These are phyloP conservation scores for Riparia riparia DNA, from an alignment of 2,113 vertebrate genomes.

Conservation along the genomic window DNA sequence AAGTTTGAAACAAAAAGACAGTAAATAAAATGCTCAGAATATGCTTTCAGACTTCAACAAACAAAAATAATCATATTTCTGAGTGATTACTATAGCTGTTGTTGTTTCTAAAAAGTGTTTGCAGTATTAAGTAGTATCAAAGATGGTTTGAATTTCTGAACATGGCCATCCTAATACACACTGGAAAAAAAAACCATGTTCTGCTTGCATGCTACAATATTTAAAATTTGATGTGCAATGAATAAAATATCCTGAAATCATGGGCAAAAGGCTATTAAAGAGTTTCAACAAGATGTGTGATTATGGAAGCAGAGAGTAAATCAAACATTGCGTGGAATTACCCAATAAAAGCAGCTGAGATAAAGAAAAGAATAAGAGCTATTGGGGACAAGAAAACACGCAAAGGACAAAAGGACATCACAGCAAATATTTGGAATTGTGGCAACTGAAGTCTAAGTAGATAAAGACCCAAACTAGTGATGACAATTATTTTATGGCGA, in stretches of 20 bases:
- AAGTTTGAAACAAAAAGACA: background rate
- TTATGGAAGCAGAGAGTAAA: background rate
- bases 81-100: background rate
- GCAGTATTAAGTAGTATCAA: background rate
- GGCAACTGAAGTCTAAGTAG: background rate
- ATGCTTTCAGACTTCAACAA: background rate
- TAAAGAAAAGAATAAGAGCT: background rate
- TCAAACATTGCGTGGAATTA: background rate
- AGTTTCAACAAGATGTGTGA: background rate
- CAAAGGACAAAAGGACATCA: background rate
- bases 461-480: background rate
- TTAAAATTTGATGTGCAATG: background rate
- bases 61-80: background rate
- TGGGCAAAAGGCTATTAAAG: background rate
- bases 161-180: background rate
- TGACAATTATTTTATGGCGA: background rate
- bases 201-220: background rate
- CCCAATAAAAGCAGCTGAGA: background rate
- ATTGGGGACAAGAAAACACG: background rate
- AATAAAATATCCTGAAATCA: background rate
- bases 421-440: background rate
- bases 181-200: rapidly evolving
- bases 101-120: background rate
- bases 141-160: background rate
- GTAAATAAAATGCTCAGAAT: background rate